Percentiles rank a stretch among this genome's conserved stretches.
Evolutionary conservation across 2,888 invertebrate species (phyloP).

Genomic region (Tetragonula carbonaria): DNA sequence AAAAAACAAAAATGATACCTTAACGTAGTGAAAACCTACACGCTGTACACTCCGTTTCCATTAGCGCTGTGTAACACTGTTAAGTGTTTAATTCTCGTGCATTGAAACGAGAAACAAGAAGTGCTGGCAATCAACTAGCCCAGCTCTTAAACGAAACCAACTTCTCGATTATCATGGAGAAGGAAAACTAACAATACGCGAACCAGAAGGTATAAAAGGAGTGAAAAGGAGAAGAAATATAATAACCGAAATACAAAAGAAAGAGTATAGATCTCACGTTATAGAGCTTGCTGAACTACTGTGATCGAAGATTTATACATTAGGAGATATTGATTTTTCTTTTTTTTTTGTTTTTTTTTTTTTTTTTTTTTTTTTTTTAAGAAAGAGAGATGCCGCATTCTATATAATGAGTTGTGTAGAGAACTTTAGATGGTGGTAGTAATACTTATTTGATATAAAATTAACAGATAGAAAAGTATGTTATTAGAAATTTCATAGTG

Average conservation of each 20-base stretch:
- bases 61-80: slow-evolving; percentile 78
- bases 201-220: neutral
- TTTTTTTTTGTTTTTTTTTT: slow-evolving; percentile 31
- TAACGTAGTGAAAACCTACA: slow-evolving; percentile 64
- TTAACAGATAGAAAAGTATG: slow-evolving; percentile 66
- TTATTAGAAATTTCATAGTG: slow-evolving; percentile 73
- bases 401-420: slow-evolving; percentile 66
- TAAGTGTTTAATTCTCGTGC: slow-evolving; percentile 77
- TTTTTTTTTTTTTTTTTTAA: slow-evolving; percentile 13
- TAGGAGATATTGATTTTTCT: slow-evolving; percentile 54
- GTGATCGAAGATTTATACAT: slow-evolving; percentile 69
- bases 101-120: slow-evolving; percentile 68
- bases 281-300: slow-evolving; percentile 74
- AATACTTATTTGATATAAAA: slow-evolving; percentile 71
- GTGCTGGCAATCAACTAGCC: slow-evolving; percentile 70
- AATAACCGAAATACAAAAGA: slow-evolving; percentile 3
- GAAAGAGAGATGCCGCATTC: slow-evolving; percentile 45
- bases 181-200: neutral
- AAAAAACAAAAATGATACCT: slow-evolving; percentile 65
- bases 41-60: slow-evolving; percentile 74
- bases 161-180: slow-evolving; percentile 34
- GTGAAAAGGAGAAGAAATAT: neutral
- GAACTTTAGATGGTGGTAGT: slow-evolving; percentile 61
- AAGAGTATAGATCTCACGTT: slow-evolving; percentile 80
- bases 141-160: slow-evolving; percentile 62